A percentile compares a stretch with the other conserved stretches of the same genome.
Evolutionary conservation across 2,888 invertebrate genomes (phyloP).

Genomic region (Lycophotia porphyrea): DNA sequence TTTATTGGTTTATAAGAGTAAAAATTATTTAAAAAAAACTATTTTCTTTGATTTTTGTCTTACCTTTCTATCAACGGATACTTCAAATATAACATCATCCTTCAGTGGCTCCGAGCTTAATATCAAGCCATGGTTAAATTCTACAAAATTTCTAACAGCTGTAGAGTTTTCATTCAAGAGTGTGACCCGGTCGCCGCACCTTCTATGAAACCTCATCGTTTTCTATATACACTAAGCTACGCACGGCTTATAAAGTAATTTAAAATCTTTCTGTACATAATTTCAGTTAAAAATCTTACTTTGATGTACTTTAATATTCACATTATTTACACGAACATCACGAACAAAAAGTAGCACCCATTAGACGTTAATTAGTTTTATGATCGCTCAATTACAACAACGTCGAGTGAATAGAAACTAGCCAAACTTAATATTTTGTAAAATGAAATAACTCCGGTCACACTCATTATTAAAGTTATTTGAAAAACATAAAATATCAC

Average conservation of each 20-base stretch:
- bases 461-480: slow-evolving; percentile 54
- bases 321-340: slow-evolving; percentile 62
- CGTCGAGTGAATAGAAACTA: slow-evolving; percentile 22
- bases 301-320: slow-evolving; percentile 53
- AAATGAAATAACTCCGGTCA: slow-evolving; percentile 31
- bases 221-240: slow-evolving; percentile 56
- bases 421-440: slow-evolving; percentile 45
- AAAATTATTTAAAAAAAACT: background rate
- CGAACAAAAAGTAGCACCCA: slow-evolving; percentile 62
- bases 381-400: slow-evolving; percentile 51
- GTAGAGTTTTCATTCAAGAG: slow-evolving; percentile 96
- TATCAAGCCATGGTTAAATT: slow-evolving; percentile 97
- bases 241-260: slow-evolving; percentile 48
- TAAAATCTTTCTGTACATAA: slow-evolving; percentile 57
- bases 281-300: slow-evolving; percentile 59
- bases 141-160: slow-evolving; percentile 94
- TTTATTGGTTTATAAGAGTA: background rate
- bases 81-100: slow-evolving; percentile 96
- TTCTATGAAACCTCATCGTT: slow-evolving; percentile 93
- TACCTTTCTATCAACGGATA: slow-evolving; percentile 97
- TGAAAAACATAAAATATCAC: slow-evolving; percentile 49
- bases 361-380: slow-evolving; percentile 52
- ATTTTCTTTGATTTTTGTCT: slow-evolving; percentile 57
- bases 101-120: slow-evolving; percentile 94
- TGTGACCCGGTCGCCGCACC: slow-evolving; percentile 96